Base-by-base conservation (phyloP, 30 jellyfish, hydroid and myxozoan species). In the Pseudorhiza aurosa region DNA sequence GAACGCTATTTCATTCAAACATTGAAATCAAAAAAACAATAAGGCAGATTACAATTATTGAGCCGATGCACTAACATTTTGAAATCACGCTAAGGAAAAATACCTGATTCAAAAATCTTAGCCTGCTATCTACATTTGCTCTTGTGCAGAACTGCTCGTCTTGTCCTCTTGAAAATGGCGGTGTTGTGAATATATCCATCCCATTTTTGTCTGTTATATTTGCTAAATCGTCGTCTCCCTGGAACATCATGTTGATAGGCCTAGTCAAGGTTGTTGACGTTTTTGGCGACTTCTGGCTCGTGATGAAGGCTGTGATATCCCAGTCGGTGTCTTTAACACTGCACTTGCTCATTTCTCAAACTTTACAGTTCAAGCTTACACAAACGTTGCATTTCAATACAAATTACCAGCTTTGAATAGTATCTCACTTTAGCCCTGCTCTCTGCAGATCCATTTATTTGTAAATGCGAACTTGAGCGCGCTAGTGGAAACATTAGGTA, bases 71-170 rank as follows among this genome's bases (percentile, higher is more conserved):
- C n/a, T n/a, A n/a, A n/a, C n/a, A n/a, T n/a, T n/a, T n/a, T n/a
- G n/a, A n/a, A n/a, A n/a, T n/a, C n/a, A n/a, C n/a, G n/a, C n/a
- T n/a, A n/a, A n/a, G n/a, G n/a, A n/a, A n/a, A n/a, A n/a, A 1
- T 65, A 89, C 97, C 93, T 89, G 97, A 37, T 89, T 89, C 65
- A 89, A 60, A 53, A 51, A 89, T 15, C 85, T 81, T 19, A 89
- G 81, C 35, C 97, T 72, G 68, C 90, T 85, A 33, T 89, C 89
- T 11, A 89, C 33, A 40, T 89, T 89, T 29, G 72, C 53, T 53
- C 91, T 55, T 18, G 96, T 82, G 72, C 97, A 89, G 45, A 89
- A 89, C 39, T 56, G 65, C 46, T 87, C 96, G 25, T 76, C 82
- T 32, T 53, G 81, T 10, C 43, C 60, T 33, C 59, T 70, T 1